Evolutionary conservation across 2,888 invertebrate species (phyloP).

Genomic region (Pyrrhopygopsis socrates): DNA sequence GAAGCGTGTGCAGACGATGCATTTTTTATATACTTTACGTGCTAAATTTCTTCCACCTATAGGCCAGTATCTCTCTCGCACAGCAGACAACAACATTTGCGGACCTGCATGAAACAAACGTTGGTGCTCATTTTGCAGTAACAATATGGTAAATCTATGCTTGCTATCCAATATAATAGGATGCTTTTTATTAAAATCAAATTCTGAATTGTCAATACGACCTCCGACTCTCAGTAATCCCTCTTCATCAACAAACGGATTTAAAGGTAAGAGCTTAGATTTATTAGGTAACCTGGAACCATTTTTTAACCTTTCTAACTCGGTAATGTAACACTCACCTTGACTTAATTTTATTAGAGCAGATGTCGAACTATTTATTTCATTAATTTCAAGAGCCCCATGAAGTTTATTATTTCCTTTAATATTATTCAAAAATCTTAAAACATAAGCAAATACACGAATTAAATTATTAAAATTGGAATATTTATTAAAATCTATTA

Average conservation of each 20-base stretch:
- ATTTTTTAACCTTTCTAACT: neutral
- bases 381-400: neutral
- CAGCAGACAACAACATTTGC: constrained; percentile 26
- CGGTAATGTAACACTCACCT: neutral
- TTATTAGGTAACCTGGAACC: neutral
- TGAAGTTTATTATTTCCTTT: neutral
- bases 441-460: neutral
- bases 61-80: constrained; percentile 47
- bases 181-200: neutral
- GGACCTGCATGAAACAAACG: constrained; percentile 53
- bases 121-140: neutral
- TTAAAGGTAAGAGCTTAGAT: neutral
- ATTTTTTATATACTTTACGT: constrained; percentile 11
- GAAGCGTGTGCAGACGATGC: constrained; percentile 31
- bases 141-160: neutral
- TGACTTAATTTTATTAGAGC: neutral
- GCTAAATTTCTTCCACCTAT: constrained; percentile 54
- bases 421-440: neutral
- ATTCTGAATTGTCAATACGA: neutral
- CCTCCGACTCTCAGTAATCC: neutral
- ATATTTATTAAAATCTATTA: neutral
- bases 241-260: neutral
- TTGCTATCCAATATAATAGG: neutral
- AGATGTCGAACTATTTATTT: neutral
- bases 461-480: neutral